Base-by-base conservation (phyloP, 2,797 vertebrate species). In the Morelia viridis region DNA sequence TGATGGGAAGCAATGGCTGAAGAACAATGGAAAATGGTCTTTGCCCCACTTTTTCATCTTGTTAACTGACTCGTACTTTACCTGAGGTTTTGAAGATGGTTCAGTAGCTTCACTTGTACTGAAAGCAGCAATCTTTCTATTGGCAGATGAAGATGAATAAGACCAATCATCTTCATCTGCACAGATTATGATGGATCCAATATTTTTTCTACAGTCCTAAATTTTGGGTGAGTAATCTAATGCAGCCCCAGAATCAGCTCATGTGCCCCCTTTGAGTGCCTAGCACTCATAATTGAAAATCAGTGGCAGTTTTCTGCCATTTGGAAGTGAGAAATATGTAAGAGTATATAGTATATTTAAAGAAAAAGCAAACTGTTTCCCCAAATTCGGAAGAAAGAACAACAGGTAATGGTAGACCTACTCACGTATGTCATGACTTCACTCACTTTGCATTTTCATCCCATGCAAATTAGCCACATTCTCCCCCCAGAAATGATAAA, bases 1-100 rank as follows among this genome's bases (percentile, higher is more conserved):
- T 90, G 94, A 91, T 91, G 93, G 94, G 6, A 9, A 92, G 93
- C 10, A 46, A 83, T 91, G 87, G 1, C 90, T 92, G 92, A 93
- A 92, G 58, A 9, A 26, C 9, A 22, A 92, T 0, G 56, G 84
- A 68, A 94, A 91, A 26, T 89, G 56, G 17, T 60, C 60, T 95
- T 96, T 89, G 7, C 50, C 84, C n/a, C 0, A 0, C 90, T 94
- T 94, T 76, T 80, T 80, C 76, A 80, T 80, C 76, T 46, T 80
- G 76, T 8, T 46, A 41, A 65, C 28, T 53, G 26, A 41, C 26
- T 41, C 5, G 60, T 41, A 26, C 11, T 61, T 61, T 50, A 88
- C 61, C 46, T 2, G 22, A 65, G 26, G 87, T 26, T n/a, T 87
- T 76, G 87, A 87, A 80, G 41, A 35, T 50, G 7, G 26, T 90